Evolutionary conservation across 2,888 invertebrate genomes (phyloP).

Genomic region (Baccha elongata): DNA sequence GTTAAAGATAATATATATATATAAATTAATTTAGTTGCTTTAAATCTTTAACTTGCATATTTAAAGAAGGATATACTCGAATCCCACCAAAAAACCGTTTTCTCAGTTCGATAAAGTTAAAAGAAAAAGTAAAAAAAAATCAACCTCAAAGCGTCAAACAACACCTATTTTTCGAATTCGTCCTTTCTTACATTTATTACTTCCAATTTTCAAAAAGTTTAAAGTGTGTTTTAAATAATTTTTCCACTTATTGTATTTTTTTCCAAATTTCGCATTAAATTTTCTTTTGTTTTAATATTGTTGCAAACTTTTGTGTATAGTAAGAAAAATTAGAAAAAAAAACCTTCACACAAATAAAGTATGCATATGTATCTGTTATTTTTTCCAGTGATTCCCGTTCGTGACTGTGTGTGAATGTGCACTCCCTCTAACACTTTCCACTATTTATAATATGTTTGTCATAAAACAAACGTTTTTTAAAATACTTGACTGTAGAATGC

Average conservation of each 20-base stretch:
- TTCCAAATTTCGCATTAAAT: constrained; percentile 11
- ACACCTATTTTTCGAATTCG: constrained; percentile 33
- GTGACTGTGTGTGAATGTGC: constrained; percentile 73
- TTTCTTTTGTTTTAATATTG: constrained; percentile 36
- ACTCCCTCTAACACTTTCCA: constrained; percentile 34
- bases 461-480: constrained; percentile 57
- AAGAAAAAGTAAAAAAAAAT: constrained; percentile 57
- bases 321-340: constrained; percentile 30
- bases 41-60: too few relatives aligned
- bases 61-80: constrained; percentile 43
- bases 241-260: constrained; percentile 24
- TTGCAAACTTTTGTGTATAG: constrained; percentile 56
- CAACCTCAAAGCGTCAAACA: not conserved
- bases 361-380: constrained; percentile 57
- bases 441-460: constrained; percentile 58
- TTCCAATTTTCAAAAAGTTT: constrained; percentile 12
- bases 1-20: not conserved
- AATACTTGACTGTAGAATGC: constrained; percentile 63
- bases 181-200: constrained; percentile 38
- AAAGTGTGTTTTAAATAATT: constrained; percentile 38
- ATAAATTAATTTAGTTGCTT: constrained; percentile 3
- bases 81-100: constrained; percentile 27
- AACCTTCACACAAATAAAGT: constrained; percentile 37
- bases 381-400: constrained; percentile 70
- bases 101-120: constrained; percentile 38